Base-by-base conservation (phyloP, 1,140 invertebrate genomes). In the Polypedilum vanderplanki region DNA sequence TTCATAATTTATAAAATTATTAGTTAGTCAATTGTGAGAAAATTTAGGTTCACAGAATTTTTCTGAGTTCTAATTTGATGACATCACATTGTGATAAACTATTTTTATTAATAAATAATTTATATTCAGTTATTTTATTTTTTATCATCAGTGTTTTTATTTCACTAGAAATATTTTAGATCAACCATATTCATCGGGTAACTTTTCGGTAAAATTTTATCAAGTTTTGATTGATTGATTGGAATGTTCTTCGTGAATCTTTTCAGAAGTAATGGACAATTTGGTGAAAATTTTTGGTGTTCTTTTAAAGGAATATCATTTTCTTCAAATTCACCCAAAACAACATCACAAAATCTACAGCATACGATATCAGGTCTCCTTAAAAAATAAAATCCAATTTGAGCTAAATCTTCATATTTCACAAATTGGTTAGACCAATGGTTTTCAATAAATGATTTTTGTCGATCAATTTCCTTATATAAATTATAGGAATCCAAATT, bases 341-440 rank as follows among this genome's bases (percentile, higher is more conserved):
- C 92, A 10, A 94, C 88, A 64, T 88, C 87, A 81, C 95, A 97
- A 82, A 92, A 95, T 46, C 90, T 90, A 82, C 95, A 98, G 76
- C 89, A 88, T 0, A 96, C 93, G 76, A 85, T 85, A 78, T 91
- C 88, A 9, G 65, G 65, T 20, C 10, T 18, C 10, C 20, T 18
- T 10, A 18, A 70, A 20, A 70, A 70, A 20, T 70, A 70, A 70
- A 70, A 70, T 70, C 65, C 65, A 4, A 70, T 1, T 0, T 20
- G 17, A 10, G 65, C 65, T 20, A 70, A 70, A 20, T 70, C 65
- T 3, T 70, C 65, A 18, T 18, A 10, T 0, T 3, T 7, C 0
- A 70, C 18, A 1, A 5, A n/a, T 22, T 70, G n/a, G 10, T 70
- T 70, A 20, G 65, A 20, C 15, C 17, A 70, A 4, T 18, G 3